Evolutionary conservation across 2,113 vertebrate species (phyloP).

Genomic region (Lonchura striata): DNA sequence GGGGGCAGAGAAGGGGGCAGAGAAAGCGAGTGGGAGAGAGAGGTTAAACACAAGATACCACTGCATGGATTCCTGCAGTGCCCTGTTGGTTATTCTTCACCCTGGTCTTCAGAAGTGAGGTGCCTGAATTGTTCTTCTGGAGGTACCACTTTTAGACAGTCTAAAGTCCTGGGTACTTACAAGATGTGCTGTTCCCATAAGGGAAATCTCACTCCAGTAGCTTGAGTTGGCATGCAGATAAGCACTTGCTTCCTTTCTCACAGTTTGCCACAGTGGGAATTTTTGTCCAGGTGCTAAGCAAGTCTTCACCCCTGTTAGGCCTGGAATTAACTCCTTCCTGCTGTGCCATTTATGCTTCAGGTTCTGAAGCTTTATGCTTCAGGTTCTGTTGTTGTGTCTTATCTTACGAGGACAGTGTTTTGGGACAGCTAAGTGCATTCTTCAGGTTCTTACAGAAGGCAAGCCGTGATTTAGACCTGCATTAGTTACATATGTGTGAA

Average conservation of each 20-base stretch:
- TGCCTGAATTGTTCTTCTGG: not conserved
- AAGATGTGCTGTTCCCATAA: not conserved
- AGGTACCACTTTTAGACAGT: not conserved
- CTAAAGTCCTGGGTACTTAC: accelerated
- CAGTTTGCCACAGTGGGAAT: not conserved
- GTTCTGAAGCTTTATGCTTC: not conserved
- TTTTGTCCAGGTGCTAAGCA: not conserved
- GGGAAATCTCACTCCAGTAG: not conserved
- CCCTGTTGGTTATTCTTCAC: not conserved
- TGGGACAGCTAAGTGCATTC: not conserved
- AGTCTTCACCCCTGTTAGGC: not conserved
- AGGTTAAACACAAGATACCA: not conserved
- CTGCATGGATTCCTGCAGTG: accelerated
- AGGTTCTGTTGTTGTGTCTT: not conserved
- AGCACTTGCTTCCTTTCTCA: not conserved
- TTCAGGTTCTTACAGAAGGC: not conserved
- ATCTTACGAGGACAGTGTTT: not conserved
- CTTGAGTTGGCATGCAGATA: not conserved
- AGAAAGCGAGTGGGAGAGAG: not conserved
- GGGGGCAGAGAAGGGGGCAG: not conserved
- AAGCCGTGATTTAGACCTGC: not conserved
- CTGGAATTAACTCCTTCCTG: not conserved
- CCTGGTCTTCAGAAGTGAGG: not conserved
- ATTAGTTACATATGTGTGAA: not conserved
- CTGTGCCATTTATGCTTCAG: not conserved